Conservation (phyloP, 2,888 invertebrate species). For the Trichacis sp. region DNA sequence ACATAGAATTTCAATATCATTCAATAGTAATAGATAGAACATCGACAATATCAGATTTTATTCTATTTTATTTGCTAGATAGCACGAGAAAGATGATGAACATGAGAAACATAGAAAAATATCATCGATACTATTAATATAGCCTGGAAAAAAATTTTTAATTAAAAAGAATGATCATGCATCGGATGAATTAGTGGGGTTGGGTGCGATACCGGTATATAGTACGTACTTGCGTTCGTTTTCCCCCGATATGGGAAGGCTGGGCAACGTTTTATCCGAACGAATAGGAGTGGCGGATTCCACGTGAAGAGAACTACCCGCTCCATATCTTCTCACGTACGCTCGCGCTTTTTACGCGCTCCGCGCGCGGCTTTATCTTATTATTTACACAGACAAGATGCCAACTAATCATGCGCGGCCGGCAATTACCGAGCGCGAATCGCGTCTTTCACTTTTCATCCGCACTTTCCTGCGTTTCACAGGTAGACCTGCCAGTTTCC, state of each 20-base stretch:
- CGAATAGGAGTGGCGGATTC: conserved; percentile 1
- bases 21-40: no score
- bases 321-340: not conserved
- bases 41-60: no score
- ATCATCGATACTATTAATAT: no score
- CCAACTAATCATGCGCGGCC: not conserved
- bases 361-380: not conserved
- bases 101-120: no score
- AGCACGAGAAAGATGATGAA: no score
- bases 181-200: not conserved
- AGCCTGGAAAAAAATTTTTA: no score
- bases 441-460: not conserved
- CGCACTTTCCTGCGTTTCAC: no score
- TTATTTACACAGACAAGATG: not conserved
- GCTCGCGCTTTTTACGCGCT: not conserved
- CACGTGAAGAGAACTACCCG: not conserved
- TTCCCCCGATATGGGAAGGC: not conserved
- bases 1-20: no score
- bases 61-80: no score
- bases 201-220: not conserved
- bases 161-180: no score
- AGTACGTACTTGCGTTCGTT: not conserved
- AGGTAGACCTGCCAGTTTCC: no score
- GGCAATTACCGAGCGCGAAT: not conserved
- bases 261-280: not conserved